phyloP scores from a whole-genome alignment of 2,888 invertebrate genomes.

The Agrotis ipsilon region DNA sequence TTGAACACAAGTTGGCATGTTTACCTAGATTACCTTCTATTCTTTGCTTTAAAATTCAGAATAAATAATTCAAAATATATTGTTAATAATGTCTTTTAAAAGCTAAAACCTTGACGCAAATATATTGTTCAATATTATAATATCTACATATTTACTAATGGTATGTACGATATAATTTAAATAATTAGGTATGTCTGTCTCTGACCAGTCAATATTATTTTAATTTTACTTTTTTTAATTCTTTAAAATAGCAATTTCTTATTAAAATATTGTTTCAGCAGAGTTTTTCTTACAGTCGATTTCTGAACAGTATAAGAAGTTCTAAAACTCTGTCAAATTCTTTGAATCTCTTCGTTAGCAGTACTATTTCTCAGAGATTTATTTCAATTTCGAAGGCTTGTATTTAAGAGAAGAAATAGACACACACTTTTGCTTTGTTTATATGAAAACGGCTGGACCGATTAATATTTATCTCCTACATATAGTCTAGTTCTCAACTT shows the following conservation, averaged over 20 bases:
- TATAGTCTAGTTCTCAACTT: too few relatives aligned
- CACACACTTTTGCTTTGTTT: too few relatives aligned
- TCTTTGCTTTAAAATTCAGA: neutral
- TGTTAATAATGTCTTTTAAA: conserved; percentile 7
- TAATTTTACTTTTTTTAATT: neutral
- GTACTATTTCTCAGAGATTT: too few relatives aligned
- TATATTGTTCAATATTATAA: conserved; percentile 9
- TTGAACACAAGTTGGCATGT: conserved; percentile 14
- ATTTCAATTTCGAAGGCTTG: too few relatives aligned
- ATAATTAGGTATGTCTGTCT: too few relatives aligned
- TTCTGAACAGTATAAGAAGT: too few relatives aligned
- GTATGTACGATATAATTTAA: conserved; percentile 2
- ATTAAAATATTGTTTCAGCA: neutral
- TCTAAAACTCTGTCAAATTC: too few relatives aligned
- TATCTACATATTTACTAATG: too few relatives aligned
- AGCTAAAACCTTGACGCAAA: conserved; percentile 5
- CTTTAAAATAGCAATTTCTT: neutral
- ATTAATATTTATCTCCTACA: too few relatives aligned
- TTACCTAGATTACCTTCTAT: conserved; percentile 18
- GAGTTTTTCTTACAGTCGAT: neutral
- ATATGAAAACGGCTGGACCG: too few relatives aligned
- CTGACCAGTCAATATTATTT: neutral
- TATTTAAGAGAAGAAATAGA: too few relatives aligned
- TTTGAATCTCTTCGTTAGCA: too few relatives aligned
- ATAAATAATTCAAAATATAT: conserved; percentile 6